Evolutionary conservation across 2,797 vertebrate species (phyloP).

Genomic region (Odontamblyopus lacepedii): DNA sequence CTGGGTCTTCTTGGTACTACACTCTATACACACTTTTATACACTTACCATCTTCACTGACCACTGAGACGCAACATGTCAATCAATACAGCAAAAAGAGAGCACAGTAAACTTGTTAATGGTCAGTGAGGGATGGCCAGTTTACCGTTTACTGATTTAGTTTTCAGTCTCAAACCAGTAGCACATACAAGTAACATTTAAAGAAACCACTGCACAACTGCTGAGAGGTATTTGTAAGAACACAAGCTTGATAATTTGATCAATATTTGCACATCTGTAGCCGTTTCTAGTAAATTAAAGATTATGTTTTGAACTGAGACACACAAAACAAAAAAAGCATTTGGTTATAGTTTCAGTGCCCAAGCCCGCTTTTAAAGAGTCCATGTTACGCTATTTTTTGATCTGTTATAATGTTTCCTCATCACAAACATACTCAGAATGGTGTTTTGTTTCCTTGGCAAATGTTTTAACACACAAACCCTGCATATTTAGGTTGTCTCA

Average conservation of each 20-base stretch:
- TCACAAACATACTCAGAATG: too few relatives aligned
- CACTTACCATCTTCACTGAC: conserved; percentile 93
- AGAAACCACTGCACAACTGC: not conserved
- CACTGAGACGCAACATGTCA: conserved; percentile 88
- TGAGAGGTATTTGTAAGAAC: not conserved
- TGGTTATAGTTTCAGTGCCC: not conserved
- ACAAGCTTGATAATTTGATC: too few relatives aligned
- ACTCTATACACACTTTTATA: conserved; percentile 22
- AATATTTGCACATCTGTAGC: too few relatives aligned
- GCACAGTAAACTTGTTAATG: conserved; percentile 60
- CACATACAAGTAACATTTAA: not conserved
- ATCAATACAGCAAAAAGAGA: conserved; percentile 70
- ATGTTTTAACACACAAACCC: too few relatives aligned
- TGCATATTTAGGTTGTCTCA: too few relatives aligned
- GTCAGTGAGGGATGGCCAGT: conserved; percentile 13
- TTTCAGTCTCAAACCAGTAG: conserved; percentile 1
- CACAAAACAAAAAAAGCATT: not conserved
- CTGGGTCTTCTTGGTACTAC: conserved; percentile 14
- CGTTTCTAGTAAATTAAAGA: not conserved
- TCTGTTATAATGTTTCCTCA: too few relatives aligned
- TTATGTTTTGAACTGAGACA: not conserved
- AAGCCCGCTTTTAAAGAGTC: not conserved
- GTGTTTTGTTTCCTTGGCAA: too few relatives aligned
- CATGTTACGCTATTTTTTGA: not conserved
- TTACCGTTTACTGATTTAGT: not conserved